Base-by-base conservation (phyloP, 2,888 invertebrate genomes). In the Mimas tiliae region DNA sequence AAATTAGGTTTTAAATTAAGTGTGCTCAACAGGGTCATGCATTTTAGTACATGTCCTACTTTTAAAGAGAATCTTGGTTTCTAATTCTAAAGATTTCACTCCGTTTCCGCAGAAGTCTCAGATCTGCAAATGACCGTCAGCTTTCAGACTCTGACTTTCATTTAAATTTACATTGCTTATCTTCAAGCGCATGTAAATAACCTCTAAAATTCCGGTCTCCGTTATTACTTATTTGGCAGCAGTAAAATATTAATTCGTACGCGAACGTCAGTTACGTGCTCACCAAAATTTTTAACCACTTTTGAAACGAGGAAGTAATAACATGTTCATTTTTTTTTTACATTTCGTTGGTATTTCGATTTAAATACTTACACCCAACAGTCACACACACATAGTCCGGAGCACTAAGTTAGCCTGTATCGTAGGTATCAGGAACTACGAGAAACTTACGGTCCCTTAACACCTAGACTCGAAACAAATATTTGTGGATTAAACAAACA, bases 181-280 rank as follows among this genome's bases (percentile, higher is more conserved):
- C 47, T 16, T 33, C 33, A 12, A 70, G 69, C 70, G 19, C 27
- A 63, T 75, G 71, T 72, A 70, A 71, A 77, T 73, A 72, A 69
- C 73, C 58, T 48, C 21, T 58, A 48, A 79, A 75, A 80, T 81
- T 79, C 81, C 79, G 77, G 83, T 78, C 76, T 75, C 74, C 77
- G 72, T 80, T 85, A 88, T 88, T 84, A 85, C 81, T 79, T 82
- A 82, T 84, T 80, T 83, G 82, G 81, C 75, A 75, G 80, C 77
- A 79, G 77, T 85, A 80, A 87, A 87, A 88, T 88, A 88, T 88
- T 88, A 85, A 86, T 81, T 79, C 69, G 69, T 53, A 68, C 67
- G 67, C 69, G 68, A 68, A 66, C 62, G 66, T 67, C 65, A 55
- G 34, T 65, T 58, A 53, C 65, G 19, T 42, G 21, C 38, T 65